These are phyloP conservation scores for Pocillopora grandis DNA, from an alignment of 92 coral and sea anemone species.

Conservation along the genomic window DNA sequence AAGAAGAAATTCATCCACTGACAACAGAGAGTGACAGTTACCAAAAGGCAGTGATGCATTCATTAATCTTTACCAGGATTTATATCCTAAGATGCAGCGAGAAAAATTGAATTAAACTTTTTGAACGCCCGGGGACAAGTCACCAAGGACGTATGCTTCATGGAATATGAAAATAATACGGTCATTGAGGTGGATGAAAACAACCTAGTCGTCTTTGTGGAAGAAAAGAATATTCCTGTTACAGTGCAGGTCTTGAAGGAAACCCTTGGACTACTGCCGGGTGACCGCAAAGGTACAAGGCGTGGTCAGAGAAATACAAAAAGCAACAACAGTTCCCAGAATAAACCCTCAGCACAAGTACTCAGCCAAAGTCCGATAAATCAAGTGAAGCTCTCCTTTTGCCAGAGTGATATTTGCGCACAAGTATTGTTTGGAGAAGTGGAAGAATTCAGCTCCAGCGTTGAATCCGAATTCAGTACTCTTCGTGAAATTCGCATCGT, in stretches of 20 bases:
- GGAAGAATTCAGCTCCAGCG: slow-evolving; percentile 34
- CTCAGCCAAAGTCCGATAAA: slow-evolving; percentile 25
- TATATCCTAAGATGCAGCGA: slow-evolving; percentile 27
- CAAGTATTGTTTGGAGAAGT: slow-evolving; percentile 59
- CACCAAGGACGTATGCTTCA: background rate
- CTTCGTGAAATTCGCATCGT: slow-evolving; percentile 79
- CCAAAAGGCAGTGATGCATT: slow-evolving; percentile 43
- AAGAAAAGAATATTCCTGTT: background rate
- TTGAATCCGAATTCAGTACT: background rate
- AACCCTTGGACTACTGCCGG: slow-evolving; percentile 6
- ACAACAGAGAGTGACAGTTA: background rate
- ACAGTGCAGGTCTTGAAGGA: background rate
- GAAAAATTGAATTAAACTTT: slow-evolving; percentile 5
- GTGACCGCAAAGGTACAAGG: no score
- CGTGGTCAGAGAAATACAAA: no score
- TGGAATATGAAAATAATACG: slow-evolving; percentile 15
- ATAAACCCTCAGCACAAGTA: background rate
- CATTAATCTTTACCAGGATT: slow-evolving; percentile 41
- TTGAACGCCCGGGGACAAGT: background rate
- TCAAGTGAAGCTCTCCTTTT: slow-evolving; percentile 49
- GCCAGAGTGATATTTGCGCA: slow-evolving; percentile 79
- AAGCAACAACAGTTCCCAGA: no score
- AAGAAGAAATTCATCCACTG: slow-evolving; percentile 10
- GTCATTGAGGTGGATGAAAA: slow-evolving; percentile 27
- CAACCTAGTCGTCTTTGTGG: slow-evolving; percentile 24